phyloP scores from a whole-genome alignment of 1,140 invertebrate genomes.

The Zaprionus kolodkinae region DNA sequence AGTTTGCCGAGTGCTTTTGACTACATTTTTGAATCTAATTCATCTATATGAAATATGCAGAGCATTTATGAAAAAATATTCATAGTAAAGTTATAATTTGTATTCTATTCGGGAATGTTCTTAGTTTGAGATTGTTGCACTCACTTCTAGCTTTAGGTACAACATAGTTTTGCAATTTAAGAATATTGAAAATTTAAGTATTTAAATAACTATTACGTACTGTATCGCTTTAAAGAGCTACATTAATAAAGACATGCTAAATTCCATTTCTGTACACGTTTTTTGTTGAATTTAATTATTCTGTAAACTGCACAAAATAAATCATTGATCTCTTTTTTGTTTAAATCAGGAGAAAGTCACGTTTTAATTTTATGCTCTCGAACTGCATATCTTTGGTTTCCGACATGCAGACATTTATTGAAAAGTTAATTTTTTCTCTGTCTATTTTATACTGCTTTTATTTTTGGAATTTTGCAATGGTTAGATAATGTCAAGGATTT shows the following conservation, averaged over 20 bases:
- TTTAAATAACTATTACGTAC: not conserved
- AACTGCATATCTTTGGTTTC: conserved; percentile 1
- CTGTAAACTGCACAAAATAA: not conserved
- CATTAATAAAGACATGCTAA: not conserved
- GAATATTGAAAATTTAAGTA: not conserved
- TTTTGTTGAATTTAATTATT: not conserved
- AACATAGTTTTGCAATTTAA: not conserved
- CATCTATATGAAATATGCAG: not conserved
- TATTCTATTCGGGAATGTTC: not conserved
- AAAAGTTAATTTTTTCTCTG: not conserved
- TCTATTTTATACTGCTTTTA: not conserved
- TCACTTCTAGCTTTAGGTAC: not conserved
- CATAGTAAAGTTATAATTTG: not conserved
- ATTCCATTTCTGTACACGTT: not conserved
- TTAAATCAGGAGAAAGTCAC: not conserved
- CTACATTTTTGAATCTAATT: not conserved
- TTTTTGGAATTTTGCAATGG: not conserved
- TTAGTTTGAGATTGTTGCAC: not conserved
- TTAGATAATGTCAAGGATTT: conserved; percentile 17
- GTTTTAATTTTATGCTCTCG: not conserved
- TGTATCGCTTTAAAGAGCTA: not conserved
- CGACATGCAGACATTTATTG: not conserved
- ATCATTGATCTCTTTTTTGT: not conserved
- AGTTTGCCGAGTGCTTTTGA: not conserved
- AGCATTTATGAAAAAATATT: not conserved